phyloP scores from a whole-genome alignment of 2,797 vertebrate species.

The Anguilla megastoma region DNA sequence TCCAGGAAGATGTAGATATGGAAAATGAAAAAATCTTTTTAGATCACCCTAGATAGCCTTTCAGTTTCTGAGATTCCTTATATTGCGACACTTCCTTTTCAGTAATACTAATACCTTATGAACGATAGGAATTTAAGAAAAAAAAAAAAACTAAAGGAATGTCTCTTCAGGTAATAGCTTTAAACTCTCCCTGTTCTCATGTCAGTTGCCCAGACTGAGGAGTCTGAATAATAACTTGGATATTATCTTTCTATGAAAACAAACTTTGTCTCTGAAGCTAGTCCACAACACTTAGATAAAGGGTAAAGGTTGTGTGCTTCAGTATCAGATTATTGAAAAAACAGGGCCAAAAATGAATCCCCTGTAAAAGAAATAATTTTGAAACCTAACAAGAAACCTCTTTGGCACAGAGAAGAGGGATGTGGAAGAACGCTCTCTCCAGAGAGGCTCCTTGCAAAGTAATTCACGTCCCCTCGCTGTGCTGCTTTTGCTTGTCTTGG shows the following conservation, averaged over 20 bases:
- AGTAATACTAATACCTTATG: neutral
- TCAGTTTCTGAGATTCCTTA: too few species aligned
- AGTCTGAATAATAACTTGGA: neutral
- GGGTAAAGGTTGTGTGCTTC: slow-evolving; percentile 5
- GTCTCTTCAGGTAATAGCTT: neutral
- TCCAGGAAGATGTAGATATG: neutral
- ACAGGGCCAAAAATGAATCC: slow-evolving; percentile 12
- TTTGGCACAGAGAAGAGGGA: neutral
- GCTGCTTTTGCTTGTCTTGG: slow-evolving; percentile 7
- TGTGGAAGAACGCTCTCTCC: neutral
- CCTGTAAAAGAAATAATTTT: neutral
- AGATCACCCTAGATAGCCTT: neutral
- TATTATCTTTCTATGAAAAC: neutral
- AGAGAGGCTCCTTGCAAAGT: neutral
- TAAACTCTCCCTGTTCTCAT: neutral
- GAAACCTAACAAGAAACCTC: neutral
- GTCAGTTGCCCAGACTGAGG: neutral
- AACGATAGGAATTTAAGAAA: neutral
- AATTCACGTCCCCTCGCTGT: neutral
- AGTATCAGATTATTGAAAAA: neutral
- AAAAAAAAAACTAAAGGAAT: neutral
- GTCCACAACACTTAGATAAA: neutral
- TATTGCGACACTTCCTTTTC: neutral
- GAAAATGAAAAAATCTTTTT: neutral
- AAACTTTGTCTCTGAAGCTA: neutral